Base-by-base conservation (phyloP, 2,888 invertebrate genomes). In the Erpobdella octoculata region DNA sequence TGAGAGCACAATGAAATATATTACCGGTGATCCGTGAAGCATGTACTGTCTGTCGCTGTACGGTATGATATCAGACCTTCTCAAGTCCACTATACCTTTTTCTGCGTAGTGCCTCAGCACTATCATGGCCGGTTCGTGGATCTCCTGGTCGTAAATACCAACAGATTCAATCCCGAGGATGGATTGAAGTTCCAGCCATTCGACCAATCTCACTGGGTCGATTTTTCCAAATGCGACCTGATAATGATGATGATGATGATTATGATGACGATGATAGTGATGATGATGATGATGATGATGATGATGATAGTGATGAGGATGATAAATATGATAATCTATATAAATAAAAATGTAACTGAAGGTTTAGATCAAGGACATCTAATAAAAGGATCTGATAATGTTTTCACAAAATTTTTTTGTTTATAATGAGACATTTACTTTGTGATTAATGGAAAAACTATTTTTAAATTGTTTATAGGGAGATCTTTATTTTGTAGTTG, bases 151-250 rank as follows among this genome's bases (percentile, higher is more conserved):
- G 46, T 74, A 74, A 21, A 74, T 62, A 28, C 70, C 64, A 6
- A 74, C 58, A 12, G 33, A 31, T 35, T 35, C 46, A 9, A 74
- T 72, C n/a, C 75, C 75, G 2, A 74, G 35, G 12, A 72, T 25
- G 28, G 37, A 36, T 36, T 71, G 41, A 18, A 74, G 28, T 41
- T 74, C 75, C 33, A 73, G 28, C 75, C 75, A 75, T 64, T 73
- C 72, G 8, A 75, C 41, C 25, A 75, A 28, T 15, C 31, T 15
- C 37, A 15, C 3, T 1, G 70, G 46, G 9, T 71, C 31, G 5
- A 74, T 38, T 1, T 46, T 53, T 2, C 73, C 75, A 69, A 64
- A 73, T 18, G 73, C 31, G 31, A 67, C 67, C 67, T 67, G 31
- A 18, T 6, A 28, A 12, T 9, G 9, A 15, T 8, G 4, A 48